These are phyloP conservation scores for Oryzias javanicus DNA, from an alignment of 2,113 vertebrate genomes.

Conservation along the genomic window DNA sequence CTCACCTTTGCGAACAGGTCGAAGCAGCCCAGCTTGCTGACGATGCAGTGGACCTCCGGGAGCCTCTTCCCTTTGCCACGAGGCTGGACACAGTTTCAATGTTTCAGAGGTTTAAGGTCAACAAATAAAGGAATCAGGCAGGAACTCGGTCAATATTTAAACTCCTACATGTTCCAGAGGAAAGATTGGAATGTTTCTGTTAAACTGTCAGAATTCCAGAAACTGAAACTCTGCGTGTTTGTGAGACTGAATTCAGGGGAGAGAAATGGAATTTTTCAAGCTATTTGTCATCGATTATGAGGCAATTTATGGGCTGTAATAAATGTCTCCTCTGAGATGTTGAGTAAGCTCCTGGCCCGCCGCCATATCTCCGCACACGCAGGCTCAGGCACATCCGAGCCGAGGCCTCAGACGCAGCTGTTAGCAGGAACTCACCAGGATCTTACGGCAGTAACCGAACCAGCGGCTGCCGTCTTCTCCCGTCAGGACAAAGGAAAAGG, in stretches of 20 bases:
- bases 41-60: slow-evolving; percentile 95
- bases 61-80: slow-evolving; percentile 93
- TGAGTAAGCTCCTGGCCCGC: slow-evolving; percentile 42
- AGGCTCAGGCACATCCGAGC: slow-evolving; percentile 51
- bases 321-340: slow-evolving; percentile 47
- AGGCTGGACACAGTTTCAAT: slow-evolving; percentile 59
- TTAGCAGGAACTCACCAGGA: slow-evolving; percentile 84
- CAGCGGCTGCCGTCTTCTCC: slow-evolving; percentile 96
- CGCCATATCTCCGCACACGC: slow-evolving; percentile 33
- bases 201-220: neutral
- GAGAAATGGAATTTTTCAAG: slow-evolving; percentile 41
- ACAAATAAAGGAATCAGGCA: too few relatives aligned
- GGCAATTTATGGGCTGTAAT: slow-evolving; percentile 51
- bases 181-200: too few relatives aligned
- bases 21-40: slow-evolving; percentile 97
- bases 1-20: slow-evolving; percentile 97
- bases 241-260: slow-evolving; percentile 7
- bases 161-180: too few relatives aligned
- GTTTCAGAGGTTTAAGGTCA: slow-evolving; percentile 1
- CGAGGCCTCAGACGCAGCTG: slow-evolving; percentile 20
- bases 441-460: slow-evolving; percentile 98
- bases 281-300: slow-evolving; percentile 46
- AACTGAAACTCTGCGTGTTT: neutral
- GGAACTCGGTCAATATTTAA: too few relatives aligned
- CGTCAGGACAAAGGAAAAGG: slow-evolving; percentile 95